Evolutionary conservation across 2,113 vertebrate genomes (phyloP).

Genomic region (Stomatorhinus ivindoensis): DNA sequence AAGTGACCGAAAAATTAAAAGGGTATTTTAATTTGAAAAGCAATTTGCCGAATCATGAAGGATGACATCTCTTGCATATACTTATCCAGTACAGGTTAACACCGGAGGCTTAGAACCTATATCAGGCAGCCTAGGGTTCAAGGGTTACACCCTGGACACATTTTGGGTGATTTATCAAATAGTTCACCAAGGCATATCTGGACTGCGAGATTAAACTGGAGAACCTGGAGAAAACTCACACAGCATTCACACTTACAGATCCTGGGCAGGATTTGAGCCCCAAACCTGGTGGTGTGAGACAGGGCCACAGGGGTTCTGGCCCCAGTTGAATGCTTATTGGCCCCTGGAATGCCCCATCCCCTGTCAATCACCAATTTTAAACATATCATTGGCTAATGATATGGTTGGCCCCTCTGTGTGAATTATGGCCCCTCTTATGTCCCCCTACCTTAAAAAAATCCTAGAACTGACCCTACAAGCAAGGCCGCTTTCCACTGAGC

Average conservation of each 20-base stretch:
- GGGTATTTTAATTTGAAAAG: not conserved
- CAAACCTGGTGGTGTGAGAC: not conserved
- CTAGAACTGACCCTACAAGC: not conserved
- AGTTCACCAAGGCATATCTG: not conserved
- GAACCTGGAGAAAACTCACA: not conserved
- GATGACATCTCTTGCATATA: not conserved
- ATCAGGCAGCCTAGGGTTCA: not conserved
- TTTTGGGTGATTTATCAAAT: not conserved
- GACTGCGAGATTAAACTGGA: not conserved
- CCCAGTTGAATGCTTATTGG: not conserved
- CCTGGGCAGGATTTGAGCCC: not conserved
- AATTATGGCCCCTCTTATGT: not conserved
- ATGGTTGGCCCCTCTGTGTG: not conserved
- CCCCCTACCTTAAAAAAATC: not conserved
- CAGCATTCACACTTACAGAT: not conserved
- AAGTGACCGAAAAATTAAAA: not conserved
- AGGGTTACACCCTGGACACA: not conserved
- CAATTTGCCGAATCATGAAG: not conserved
- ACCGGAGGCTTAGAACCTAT: not conserved
- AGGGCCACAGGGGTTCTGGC: too few relatives aligned
- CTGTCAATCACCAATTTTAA: not conserved
- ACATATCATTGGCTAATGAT: not conserved
- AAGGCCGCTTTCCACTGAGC: not conserved
- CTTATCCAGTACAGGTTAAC: not conserved
- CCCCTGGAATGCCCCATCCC: not conserved